Percentiles rank a stretch among this genome's conserved stretches.
Evolutionary conservation across 2,113 vertebrate genomes (phyloP).

Genomic region (Pteropus alecto): DNA sequence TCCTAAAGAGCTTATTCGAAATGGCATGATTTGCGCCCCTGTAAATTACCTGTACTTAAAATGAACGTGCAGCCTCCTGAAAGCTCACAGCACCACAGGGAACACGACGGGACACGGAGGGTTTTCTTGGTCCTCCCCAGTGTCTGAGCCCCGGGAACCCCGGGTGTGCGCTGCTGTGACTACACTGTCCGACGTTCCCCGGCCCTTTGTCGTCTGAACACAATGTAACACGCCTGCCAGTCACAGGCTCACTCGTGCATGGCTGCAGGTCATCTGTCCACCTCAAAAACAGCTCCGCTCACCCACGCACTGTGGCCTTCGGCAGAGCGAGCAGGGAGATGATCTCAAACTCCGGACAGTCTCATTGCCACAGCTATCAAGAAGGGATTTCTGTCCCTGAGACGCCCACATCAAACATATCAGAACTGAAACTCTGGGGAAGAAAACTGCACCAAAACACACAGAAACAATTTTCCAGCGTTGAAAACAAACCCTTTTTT

Average conservation of each 20-base stretch:
- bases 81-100: not conserved
- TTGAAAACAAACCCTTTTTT: not conserved
- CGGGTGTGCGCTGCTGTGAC: not conserved
- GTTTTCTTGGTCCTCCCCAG: no score
- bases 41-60: not conserved
- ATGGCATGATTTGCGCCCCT: not conserved
- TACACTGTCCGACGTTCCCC: not conserved
- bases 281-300: conserved; percentile 28
- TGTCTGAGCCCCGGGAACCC: accelerated
- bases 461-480: not conserved
- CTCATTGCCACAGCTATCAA: not conserved
- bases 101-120: accelerated
- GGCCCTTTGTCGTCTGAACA: not conserved
- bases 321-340: not conserved
- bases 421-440: not conserved
- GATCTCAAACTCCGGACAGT: not conserved
- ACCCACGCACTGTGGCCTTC: not conserved
- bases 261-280: not conserved
- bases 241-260: not conserved
- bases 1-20: not conserved
- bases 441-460: not conserved
- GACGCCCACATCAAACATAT: not conserved
- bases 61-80: not conserved
- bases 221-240: not conserved
- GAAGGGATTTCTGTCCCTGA: not conserved